These are phyloP conservation scores for Thymelicus sylvestris DNA, from an alignment of 2,888 invertebrate species.

Conservation along the genomic window DNA sequence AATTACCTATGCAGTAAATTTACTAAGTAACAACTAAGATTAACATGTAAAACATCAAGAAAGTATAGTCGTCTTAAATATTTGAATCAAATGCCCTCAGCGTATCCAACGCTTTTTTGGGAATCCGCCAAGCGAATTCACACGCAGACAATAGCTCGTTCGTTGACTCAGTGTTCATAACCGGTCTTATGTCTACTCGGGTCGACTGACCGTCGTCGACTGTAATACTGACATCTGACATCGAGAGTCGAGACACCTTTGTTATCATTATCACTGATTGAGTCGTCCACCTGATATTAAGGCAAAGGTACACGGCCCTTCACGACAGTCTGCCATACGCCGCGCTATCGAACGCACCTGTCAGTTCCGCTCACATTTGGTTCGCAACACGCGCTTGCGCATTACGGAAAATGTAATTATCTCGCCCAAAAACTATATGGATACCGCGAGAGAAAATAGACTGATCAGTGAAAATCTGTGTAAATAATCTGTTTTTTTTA, in stretches of 20 bases:
- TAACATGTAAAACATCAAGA: not conserved
- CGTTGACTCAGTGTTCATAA: constrained; percentile 55
- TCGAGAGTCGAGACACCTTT: constrained; percentile 49
- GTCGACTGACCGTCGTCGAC: constrained; percentile 40
- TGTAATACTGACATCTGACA: constrained; percentile 5
- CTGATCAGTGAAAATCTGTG: constrained; percentile 60
- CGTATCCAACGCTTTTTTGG: not conserved
- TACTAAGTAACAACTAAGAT: not conserved
- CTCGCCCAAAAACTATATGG: constrained; percentile 47
- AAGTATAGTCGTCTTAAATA: not conserved
- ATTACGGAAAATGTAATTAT: constrained; percentile 51
- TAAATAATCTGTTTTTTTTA: constrained; percentile 52
- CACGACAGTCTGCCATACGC: constrained; percentile 58
- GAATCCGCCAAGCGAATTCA: constrained; percentile 37
- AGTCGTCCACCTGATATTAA: constrained; percentile 75
- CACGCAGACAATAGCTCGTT: constrained; percentile 46
- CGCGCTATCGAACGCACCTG: constrained; percentile 58
- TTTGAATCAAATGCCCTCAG: not conserved
- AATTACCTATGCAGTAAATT: too few relatives aligned
- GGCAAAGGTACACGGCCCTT: constrained; percentile 54
- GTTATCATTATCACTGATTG: constrained; percentile 66
- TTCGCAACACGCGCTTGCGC: constrained; percentile 37
- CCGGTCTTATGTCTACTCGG: constrained; percentile 54
- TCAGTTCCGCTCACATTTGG: constrained; percentile 44
- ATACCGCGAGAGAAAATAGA: constrained; percentile 51